A percentile compares a stretch with the other conserved stretches of the same genome.
These are phyloP conservation scores for Narcine bancroftii DNA, from an alignment of 2,113 vertebrate species.

Conservation along the genomic window DNA sequence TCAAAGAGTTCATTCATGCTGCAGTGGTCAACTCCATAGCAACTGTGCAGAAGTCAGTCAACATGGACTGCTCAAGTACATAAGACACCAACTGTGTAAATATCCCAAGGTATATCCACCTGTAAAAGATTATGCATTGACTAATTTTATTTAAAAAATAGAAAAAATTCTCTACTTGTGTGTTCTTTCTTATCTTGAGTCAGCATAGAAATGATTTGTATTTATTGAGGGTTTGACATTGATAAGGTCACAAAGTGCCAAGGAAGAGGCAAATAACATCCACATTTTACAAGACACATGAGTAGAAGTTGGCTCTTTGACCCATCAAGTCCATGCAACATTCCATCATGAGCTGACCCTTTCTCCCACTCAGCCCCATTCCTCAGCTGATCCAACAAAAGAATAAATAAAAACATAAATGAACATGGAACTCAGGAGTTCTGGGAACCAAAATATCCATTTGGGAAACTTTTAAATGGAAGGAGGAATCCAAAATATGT, in stretches of 20 bases:
- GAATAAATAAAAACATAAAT: too few relatives aligned
- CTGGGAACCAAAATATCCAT: neutral
- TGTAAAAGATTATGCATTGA: conserved; percentile 8
- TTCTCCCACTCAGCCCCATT: too few relatives aligned
- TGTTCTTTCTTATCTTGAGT: neutral
- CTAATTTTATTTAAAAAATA: neutral
- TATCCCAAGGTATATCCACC: conserved; percentile 23
- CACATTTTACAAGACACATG: too few relatives aligned
- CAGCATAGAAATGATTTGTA: neutral
- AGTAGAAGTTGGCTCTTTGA: too few relatives aligned
- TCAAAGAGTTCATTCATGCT: conserved; percentile 33
- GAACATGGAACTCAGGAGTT: neutral
- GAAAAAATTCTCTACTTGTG: neutral
- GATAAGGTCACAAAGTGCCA: neutral
- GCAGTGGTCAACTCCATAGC: conserved; percentile 17
- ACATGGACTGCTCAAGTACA: neutral
- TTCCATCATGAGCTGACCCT: too few relatives aligned
- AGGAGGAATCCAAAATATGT: neutral
- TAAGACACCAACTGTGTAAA: conserved; percentile 30
- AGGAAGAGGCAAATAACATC: too few relatives aligned
- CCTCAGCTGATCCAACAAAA: too few relatives aligned
- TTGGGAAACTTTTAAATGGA: neutral
- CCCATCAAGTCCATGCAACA: too few relatives aligned
- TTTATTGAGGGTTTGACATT: neutral
- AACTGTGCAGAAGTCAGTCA: conserved; percentile 15